Percentiles rank a stretch among this genome's conserved stretches.
These are phyloP conservation scores for Poecilia gillii DNA, from an alignment of 2,797 vertebrate genomes.

Conservation along the genomic window DNA sequence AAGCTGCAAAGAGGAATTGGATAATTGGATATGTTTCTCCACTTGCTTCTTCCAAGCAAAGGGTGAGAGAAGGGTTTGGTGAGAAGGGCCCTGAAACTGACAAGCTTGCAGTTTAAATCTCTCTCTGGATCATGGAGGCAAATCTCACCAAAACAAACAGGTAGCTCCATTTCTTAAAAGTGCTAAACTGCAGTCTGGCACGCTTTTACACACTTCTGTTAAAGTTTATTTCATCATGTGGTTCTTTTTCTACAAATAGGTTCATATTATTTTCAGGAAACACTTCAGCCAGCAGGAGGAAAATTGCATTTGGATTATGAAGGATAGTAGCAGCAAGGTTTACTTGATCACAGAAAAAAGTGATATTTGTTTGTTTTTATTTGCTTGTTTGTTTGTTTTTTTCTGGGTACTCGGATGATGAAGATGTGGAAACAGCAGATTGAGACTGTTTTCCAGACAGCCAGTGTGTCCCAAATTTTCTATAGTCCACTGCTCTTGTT, in stretches of 20 bases:
- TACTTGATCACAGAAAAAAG: not conserved
- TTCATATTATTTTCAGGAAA: not conserved
- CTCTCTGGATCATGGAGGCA: conserved; percentile 5
- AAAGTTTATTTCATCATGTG: not conserved
- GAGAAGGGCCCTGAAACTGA: conserved; percentile 16
- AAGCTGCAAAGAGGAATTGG: not conserved
- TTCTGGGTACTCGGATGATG: not conserved
- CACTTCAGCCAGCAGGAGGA: not conserved
- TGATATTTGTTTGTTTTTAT: not conserved
- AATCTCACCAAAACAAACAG: conserved; percentile 11
- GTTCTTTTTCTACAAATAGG: not conserved
- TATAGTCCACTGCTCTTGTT: conserved; percentile 38
- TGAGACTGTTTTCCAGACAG: not conserved
- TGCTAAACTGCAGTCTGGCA: not conserved
- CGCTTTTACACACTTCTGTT: not conserved
- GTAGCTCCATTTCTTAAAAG: not conserved
- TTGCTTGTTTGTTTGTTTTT: not conserved
- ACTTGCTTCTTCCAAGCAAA: conserved; percentile 4
- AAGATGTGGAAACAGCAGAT: not conserved
- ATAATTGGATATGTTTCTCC: conserved; percentile 27
- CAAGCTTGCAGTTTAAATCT: conserved; percentile 7
- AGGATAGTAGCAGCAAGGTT: not conserved
- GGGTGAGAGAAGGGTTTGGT: not conserved
- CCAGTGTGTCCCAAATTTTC: conserved; percentile 12
- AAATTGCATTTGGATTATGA: not conserved